Base-by-base conservation (phyloP, 2,888 invertebrate species). In the Lydus trimaculatus region DNA sequence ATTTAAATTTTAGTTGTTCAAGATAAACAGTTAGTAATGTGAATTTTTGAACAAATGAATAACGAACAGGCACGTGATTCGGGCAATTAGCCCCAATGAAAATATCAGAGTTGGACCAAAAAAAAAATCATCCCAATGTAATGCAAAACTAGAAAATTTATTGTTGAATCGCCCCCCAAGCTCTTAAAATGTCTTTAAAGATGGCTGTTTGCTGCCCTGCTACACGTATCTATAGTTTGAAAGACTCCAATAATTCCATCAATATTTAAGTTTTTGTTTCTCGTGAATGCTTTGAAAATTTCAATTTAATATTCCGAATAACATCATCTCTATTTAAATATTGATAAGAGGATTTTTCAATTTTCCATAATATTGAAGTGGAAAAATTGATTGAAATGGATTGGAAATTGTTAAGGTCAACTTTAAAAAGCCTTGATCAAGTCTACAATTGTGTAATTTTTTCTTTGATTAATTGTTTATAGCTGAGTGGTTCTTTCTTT, bases 381-480 rank as follows among this genome's bases (percentile, higher is more conserved):
- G 60, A 17, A 31, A 20, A 20, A 9, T 33, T 58, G 17, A 31
- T 59, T 11, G 17, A 58, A 58, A 58, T 59, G 25, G 7, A 25
- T 59, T 31, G 9, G 31, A 8, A 31, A 15, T 31, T 59, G 2
- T 31, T 60, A 31, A 60, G 20, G 33, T 33, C 31, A 23, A 60
- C 31, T 13, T 2, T 23, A 15, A 59, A 28, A 31, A n/a, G 9
- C 59, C 9, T 31, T 59, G 17, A 33, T 60, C 17, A 17, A 20
- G 13, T n/a, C 15, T 60, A 4, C 11, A 17, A 17, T 15, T 62
- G 31, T 64, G 11, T 33, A 28, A 58, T 66, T 62, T 62, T 62
- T 58, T 61, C 56, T 62, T 61, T 66, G 62, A 36, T 65, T 58
- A 66, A 66, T 65, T 61, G 43, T 61, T 66, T 58, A 58, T 36